Base-by-base conservation (phyloP, 2,113 vertebrate genomes). In the Nerophis lumbriciformis region DNA sequence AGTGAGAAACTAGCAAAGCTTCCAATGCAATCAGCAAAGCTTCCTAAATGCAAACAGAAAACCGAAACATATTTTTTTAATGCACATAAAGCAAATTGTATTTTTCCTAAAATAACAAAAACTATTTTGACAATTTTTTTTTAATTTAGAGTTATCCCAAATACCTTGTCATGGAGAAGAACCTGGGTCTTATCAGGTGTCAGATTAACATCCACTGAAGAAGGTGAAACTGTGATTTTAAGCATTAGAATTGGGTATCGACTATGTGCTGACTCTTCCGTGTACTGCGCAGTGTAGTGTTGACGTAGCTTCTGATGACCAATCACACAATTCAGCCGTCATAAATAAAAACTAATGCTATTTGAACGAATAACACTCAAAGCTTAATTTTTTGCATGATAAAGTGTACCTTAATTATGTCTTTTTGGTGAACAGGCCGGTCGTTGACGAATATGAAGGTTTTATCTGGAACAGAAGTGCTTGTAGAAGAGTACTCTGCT, bases 181-280 rank as follows among this genome's bases (percentile, higher is more conserved):
- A 99, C 92, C 88, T 97, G 90, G 39, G 88, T 94, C 90, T 99
- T 98, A 89, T 97, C 95, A 28, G 96, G 96, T 5, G 92, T 98
- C 85, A 99, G 48, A 75, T 99, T 98, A 48, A 98, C 90, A 63
- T 99, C 97, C 64, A 98, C 80, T 9, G 91, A 77, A 53, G 92
- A 91, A 15, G 92, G 77, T 36, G 94, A 88, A 59, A 97, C 88
- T n/a, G 80, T 85, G 70, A 99, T 85, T 80, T 89, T 94, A 66
- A 99, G 76, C 87, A 95, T 90, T 55, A 93, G 88, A 64, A 88
- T 75, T 48, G 97, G 97, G 68, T 93, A 95, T 0, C 90, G 92
- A 51, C 63, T 82, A 54, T 88, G 88, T 66, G 84, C 73, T 4
- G 85, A 69, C 36, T 95, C 92, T 42, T 88, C 92, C 1, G 86